A percentile compares a stretch with the other conserved stretches of the same genome.
These are phyloP conservation scores for Plutomurus gul DNA, from an alignment of 1,140 invertebrate genomes.

Conservation along the genomic window DNA sequence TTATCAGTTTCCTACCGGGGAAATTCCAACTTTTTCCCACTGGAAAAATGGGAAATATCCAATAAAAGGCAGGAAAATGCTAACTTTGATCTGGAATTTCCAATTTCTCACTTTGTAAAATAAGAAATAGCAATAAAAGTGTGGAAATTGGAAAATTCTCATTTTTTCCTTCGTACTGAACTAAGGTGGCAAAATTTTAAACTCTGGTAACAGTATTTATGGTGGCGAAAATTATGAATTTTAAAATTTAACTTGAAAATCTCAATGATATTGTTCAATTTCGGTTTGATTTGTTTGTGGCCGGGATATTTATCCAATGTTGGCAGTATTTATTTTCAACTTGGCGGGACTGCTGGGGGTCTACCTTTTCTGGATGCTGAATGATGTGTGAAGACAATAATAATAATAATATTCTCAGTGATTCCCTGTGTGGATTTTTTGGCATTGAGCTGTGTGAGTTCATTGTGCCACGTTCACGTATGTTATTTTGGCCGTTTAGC, in stretches of 20 bases:
- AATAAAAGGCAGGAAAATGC: background rate
- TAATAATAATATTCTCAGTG: background rate
- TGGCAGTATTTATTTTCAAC: conserved; percentile 80
- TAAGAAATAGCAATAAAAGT: no score
- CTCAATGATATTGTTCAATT: conserved; percentile 55
- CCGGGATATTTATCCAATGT: conserved; percentile 78
- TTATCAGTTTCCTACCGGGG: no score
- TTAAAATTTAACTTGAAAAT: conserved; percentile 22
- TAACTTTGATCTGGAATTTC: background rate
- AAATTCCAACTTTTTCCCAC: no score
- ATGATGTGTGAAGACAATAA: conserved; percentile 66
- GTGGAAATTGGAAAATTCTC: no score
- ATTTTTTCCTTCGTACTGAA: no score
- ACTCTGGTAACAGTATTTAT: background rate
- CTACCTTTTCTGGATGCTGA: conserved; percentile 79
- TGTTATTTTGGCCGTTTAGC: background rate
- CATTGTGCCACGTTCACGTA: no score
- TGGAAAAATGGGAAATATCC: background rate
- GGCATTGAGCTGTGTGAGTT: background rate
- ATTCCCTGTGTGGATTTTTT: background rate
- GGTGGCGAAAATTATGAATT: background rate
- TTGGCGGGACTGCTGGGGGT: conserved; percentile 82
- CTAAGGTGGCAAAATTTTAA: no score
- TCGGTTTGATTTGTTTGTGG: conserved; percentile 86
- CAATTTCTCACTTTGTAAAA: no score